Percentiles rank a stretch among this genome's conserved stretches.
Conservation (phyloP, 2,797 vertebrate species). For the Megaceryle alcyon region DNA sequence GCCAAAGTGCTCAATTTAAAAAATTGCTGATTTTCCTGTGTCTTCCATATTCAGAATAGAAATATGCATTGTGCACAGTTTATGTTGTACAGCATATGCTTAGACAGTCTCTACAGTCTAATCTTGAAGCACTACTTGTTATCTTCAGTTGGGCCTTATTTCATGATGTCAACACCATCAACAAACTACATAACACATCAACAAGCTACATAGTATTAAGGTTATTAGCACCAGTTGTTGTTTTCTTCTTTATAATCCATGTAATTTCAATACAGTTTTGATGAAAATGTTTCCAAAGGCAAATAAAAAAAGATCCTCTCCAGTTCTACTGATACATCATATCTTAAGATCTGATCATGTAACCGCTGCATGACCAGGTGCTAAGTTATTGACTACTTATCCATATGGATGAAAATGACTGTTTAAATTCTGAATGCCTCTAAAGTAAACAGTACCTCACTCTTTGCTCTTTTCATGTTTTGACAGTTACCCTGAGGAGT, state of each 20-base stretch:
- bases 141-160: background rate
- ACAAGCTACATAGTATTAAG: constrained; percentile 14
- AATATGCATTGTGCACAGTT: background rate
- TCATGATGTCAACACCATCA: constrained; percentile 23
- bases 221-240: constrained; percentile 48
- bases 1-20: background rate
- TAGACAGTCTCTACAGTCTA: constrained; percentile 37
- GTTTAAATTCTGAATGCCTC: constrained; percentile 54
- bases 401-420: constrained; percentile 24
- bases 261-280: constrained; percentile 10
- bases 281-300: constrained; percentile 35
- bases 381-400: constrained; percentile 36
- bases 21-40: background rate
- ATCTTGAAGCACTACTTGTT: constrained; percentile 21
- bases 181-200: background rate
- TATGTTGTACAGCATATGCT: constrained; percentile 21
- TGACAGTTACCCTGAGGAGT: constrained; percentile 40
- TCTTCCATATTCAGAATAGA: background rate
- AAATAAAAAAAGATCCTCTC: background rate
- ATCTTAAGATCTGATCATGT: background rate
- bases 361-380: background rate
- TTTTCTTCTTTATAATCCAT: background rate
- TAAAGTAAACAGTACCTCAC: constrained; percentile 15
- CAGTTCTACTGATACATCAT: background rate
- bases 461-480: constrained; percentile 52